A percentile compares a stretch with the other conserved stretches of the same genome.
phyloP scores from a whole-genome alignment of 1,140 invertebrate genomes.

The Procambarus virginalis region DNA sequence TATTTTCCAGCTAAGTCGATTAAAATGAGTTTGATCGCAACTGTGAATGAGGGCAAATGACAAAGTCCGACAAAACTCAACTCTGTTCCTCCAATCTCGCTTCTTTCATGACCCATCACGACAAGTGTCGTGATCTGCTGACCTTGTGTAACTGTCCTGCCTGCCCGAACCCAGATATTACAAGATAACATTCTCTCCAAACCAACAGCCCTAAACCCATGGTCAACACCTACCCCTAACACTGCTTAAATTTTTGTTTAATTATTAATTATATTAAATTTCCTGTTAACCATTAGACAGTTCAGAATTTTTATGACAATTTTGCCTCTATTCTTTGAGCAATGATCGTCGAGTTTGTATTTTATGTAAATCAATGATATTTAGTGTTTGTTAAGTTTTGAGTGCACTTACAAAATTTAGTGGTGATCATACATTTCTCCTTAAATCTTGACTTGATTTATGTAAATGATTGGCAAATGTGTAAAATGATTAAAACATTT shows the following conservation, averaged over 20 bases:
- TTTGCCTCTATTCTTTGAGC: neutral
- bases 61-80: neutral
- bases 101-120: conserved; percentile 11
- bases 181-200: conserved; percentile 36
- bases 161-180: conserved; percentile 57
- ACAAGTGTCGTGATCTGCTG: conserved; percentile 54
- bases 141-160: conserved; percentile 33
- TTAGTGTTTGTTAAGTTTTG: neutral
- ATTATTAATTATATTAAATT: neutral
- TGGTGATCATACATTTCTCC: neutral
- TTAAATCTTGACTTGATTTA: too few species aligned
- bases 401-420: neutral
- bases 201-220: conserved; percentile 45
- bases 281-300: neutral
- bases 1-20: neutral
- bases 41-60: neutral
- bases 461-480: neutral
- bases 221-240: conserved; percentile 29
- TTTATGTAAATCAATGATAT: neutral
- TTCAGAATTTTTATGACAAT: neutral
- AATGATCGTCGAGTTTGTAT: neutral
- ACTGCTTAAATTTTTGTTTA: neutral
- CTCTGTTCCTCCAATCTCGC: conserved; percentile 20
- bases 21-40: neutral
- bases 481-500: neutral